A percentile compares a stretch with the other conserved stretches of the same genome.
phyloP scores from a whole-genome alignment of 2,797 vertebrate species.

The Myotis vivesi region DNA sequence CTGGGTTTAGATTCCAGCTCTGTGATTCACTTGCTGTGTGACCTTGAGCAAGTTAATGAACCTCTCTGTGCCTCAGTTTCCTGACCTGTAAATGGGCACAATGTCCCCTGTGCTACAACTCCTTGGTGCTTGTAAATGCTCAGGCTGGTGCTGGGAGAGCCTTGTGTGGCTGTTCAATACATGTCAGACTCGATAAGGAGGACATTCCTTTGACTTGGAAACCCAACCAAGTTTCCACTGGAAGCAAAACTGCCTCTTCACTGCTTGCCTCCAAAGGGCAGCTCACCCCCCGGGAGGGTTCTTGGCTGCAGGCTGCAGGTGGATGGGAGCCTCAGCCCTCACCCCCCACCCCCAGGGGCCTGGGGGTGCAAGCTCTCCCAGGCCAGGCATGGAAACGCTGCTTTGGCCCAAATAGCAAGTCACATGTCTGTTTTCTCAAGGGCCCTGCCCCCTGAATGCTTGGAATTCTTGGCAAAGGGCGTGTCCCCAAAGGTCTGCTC shows the following conservation, averaged over 20 bases:
- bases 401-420: not conserved
- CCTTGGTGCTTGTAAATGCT: not conserved
- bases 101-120: not conserved
- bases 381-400: not conserved
- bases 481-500: slow-evolving; percentile 8
- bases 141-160: not conserved
- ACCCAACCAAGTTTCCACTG: not conserved
- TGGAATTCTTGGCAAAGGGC: slow-evolving; percentile 46
- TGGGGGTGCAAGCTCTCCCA: not conserved
- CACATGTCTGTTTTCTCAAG: slow-evolving; percentile 40
- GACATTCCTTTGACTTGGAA: not conserved
- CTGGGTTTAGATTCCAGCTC: not conserved
- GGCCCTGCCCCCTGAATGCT: slow-evolving; percentile 26
- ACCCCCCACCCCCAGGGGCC: not conserved
- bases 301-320: not conserved
- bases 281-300: not conserved
- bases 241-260: not conserved
- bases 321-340: not conserved
- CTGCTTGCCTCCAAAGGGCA: not conserved
- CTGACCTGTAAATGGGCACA: not conserved
- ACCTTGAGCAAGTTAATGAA: not conserved
- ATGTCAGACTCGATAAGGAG: not conserved
- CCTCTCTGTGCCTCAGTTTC: not conserved
- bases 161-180: not conserved
- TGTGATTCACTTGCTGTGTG: not conserved